Evolutionary conservation across 1,140 invertebrate genomes (phyloP).

Genomic region (Ostrea denselamellosa): DNA sequence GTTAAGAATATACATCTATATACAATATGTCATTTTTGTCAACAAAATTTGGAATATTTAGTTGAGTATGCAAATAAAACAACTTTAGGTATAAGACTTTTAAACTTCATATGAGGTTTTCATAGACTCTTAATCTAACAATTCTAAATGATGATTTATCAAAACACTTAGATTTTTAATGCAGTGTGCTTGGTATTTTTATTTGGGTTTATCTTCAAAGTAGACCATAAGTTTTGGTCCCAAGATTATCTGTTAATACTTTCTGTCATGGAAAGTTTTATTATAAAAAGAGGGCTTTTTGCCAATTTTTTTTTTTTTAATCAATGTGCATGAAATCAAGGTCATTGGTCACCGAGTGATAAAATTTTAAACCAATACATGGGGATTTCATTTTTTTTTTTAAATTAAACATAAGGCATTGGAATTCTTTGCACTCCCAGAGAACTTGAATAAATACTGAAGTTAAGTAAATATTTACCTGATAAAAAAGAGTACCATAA

Average conservation of each 20-base stretch:
- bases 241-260: conserved; percentile 20
- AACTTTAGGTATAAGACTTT: background rate
- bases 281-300: conserved; percentile 6
- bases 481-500: background rate
- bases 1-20: too few species aligned
- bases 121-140: background rate
- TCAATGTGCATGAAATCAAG: conserved; percentile 15
- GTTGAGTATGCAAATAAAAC: background rate
- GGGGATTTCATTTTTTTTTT: background rate
- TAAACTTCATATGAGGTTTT: background rate
- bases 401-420: background rate
- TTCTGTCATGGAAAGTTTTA: background rate
- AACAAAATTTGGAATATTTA: too few species aligned
- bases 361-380: conserved; percentile 20
- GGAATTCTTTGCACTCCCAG: background rate
- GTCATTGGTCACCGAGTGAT: background rate
- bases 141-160: conserved; percentile 10
- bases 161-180: conserved; percentile 15
- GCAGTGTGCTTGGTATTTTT: conserved; percentile 6
- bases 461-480: background rate
- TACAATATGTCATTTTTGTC: too few species aligned
- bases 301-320: background rate
- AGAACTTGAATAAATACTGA: background rate
- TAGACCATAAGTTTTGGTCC: conserved; percentile 33
- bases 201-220: conserved; percentile 39